Conservation (phyloP, 2,113 vertebrate genomes). For the Bubo bubo region DNA sequence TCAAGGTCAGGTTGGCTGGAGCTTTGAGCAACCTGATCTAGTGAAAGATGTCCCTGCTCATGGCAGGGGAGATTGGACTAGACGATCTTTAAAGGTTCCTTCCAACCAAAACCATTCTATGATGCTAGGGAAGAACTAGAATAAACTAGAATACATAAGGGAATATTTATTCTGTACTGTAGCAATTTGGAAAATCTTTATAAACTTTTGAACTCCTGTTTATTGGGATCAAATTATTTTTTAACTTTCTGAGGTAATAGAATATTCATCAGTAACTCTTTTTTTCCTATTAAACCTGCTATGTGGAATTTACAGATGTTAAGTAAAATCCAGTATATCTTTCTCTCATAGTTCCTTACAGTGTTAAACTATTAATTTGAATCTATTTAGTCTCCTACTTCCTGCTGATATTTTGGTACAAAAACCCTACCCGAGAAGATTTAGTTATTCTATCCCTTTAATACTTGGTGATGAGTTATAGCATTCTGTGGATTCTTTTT, state of each 20-base stretch:
- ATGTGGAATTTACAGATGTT: background rate
- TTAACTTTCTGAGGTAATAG: background rate
- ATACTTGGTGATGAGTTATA: background rate
- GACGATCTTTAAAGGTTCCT: background rate
- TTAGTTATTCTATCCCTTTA: accelerated
- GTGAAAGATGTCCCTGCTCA: background rate
- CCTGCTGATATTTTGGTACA: background rate
- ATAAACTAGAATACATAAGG: background rate
- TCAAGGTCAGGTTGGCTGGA: background rate
- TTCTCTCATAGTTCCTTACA: background rate
- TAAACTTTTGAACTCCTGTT: background rate
- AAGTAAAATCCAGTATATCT: background rate
- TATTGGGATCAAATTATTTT: background rate
- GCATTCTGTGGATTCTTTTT: background rate
- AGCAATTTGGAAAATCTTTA: background rate
- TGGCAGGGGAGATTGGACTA: background rate
- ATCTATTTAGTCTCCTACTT: background rate
- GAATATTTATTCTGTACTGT: background rate
- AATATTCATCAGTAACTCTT: background rate
- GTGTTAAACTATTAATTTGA: background rate
- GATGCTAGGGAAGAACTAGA: background rate
- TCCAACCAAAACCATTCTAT: background rate
- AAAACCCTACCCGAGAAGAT: background rate
- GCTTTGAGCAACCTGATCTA: background rate
- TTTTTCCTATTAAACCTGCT: background rate